Percentiles rank a stretch among this genome's conserved stretches.
Conservation (phyloP, 2,888 invertebrate genomes). For the Agriopis leucophaearia region DNA sequence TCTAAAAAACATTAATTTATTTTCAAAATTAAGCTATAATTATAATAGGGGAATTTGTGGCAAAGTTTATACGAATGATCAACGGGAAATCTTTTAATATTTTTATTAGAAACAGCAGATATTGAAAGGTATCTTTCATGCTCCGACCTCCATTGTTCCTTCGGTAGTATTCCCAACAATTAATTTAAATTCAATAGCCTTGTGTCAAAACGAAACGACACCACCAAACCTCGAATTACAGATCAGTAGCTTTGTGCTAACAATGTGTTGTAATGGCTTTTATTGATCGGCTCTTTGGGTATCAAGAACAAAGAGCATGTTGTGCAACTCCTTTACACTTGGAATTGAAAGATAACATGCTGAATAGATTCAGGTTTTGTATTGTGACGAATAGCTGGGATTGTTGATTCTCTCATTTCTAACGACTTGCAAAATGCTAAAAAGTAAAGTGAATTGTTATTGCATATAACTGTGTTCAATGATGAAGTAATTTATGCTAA, state of each 20-base stretch:
- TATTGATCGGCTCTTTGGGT: conserved; percentile 29
- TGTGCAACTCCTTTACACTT: conserved; percentile 16
- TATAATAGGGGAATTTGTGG: no score
- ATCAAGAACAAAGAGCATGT: conserved; percentile 19
- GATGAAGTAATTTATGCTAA: no score
- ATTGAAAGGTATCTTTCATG: conserved; percentile 9
- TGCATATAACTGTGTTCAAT: no score
- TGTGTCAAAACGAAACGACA: conserved; percentile 41
- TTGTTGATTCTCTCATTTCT: neutral
- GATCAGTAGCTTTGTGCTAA: conserved; percentile 28
- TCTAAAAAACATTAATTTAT: no score
- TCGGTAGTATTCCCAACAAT: conserved; percentile 27
- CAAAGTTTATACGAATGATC: neutral
- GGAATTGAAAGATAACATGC: conserved; percentile 21
- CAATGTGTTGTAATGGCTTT: conserved; percentile 28
- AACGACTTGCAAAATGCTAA: neutral
- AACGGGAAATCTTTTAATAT: neutral
- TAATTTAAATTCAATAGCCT: conserved; percentile 38
- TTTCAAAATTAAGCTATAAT: no score
- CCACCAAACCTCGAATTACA: conserved; percentile 22
- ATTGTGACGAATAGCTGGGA: neutral
- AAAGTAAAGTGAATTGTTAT: no score
- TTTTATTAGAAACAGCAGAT: neutral
- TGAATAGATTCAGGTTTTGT: neutral
- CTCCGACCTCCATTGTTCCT: conserved; percentile 29